phyloP scores from a whole-genome alignment of 2,113 vertebrate species.

The Phyllostomus discolor region DNA sequence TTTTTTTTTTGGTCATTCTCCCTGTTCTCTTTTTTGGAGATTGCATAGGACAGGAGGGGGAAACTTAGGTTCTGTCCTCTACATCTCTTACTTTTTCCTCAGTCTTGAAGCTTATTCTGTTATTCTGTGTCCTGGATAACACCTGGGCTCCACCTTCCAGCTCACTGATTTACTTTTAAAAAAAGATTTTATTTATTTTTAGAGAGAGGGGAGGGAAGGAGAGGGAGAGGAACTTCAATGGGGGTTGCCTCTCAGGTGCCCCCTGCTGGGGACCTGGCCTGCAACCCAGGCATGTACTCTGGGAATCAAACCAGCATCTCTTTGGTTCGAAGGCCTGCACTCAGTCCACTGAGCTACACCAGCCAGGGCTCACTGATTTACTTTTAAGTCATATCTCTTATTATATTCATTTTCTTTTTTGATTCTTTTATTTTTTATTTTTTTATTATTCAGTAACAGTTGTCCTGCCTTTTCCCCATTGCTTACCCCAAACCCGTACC shows the following conservation, averaged over 20 bases:
- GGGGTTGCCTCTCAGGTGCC: too few relatives aligned
- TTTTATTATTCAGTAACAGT: background rate
- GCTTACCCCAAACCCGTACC: too few relatives aligned
- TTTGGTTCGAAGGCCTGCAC: too few relatives aligned
- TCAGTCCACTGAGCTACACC: too few relatives aligned
- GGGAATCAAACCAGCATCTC: too few relatives aligned
- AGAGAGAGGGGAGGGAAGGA: too few relatives aligned
- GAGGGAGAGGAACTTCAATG: too few relatives aligned
- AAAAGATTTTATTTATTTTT: too few relatives aligned
- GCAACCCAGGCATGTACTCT: too few relatives aligned
- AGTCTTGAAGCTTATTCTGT: background rate
- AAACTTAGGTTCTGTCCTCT: background rate
- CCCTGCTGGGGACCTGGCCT: too few relatives aligned
- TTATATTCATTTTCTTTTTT: background rate
- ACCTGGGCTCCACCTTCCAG: background rate
- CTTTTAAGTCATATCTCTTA: background rate
- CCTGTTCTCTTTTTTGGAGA: background rate
- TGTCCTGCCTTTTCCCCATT: too few relatives aligned
- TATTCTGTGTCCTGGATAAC: background rate
- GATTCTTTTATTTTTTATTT: background rate
- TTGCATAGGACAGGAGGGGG: background rate
- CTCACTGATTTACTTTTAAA: background rate
- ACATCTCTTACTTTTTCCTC: background rate
- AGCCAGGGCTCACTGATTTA: too few relatives aligned
- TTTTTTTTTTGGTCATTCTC: background rate